Evolutionary conservation across 2,888 invertebrate species (phyloP).

Genomic region (Coecobrya sp.): DNA sequence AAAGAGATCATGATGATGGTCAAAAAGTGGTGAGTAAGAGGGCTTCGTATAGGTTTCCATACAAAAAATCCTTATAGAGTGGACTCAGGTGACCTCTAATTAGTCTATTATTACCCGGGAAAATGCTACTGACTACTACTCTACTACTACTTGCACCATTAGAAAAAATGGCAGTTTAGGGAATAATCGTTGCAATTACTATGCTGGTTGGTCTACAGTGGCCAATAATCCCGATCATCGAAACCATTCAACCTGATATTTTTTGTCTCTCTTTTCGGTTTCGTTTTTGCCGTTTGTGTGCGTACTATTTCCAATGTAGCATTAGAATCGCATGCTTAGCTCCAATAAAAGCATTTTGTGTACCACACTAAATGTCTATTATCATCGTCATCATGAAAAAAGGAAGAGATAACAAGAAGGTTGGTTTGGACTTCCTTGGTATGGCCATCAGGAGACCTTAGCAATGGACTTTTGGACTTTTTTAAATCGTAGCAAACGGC

Average conservation of each 20-base stretch:
- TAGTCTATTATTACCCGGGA: slow-evolving; percentile 59
- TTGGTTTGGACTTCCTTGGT: background rate
- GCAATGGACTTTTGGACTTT: background rate
- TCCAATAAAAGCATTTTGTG: slow-evolving; percentile 20
- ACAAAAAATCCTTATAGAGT: background rate
- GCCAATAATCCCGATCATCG: slow-evolving; percentile 60
- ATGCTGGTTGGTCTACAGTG: slow-evolving; percentile 9
- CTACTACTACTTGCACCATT: slow-evolving; percentile 9
- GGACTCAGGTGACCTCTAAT: slow-evolving; percentile 67
- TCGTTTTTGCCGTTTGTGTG: background rate
- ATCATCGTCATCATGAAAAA: slow-evolving; percentile 32
- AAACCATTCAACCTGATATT: slow-evolving; percentile 5
- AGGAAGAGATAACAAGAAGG: slow-evolving; percentile 13
- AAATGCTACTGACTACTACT: slow-evolving; percentile 32
- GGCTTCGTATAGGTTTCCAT: background rate
- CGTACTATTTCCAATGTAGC: background rate
- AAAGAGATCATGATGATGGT: slow-evolving; percentile 3
- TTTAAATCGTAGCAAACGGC: background rate
- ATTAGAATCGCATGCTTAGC: slow-evolving; percentile 47
- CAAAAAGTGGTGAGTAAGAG: slow-evolving; percentile 21
- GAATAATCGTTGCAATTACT: slow-evolving; percentile 61
- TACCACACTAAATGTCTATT: slow-evolving; percentile 39
- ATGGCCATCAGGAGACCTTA: slow-evolving; percentile 18
- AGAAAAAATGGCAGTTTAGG: slow-evolving; percentile 54
- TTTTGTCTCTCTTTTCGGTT: background rate